Evolutionary conservation across 2,113 vertebrate species (phyloP).

Genomic region (Scomber japonicus): DNA sequence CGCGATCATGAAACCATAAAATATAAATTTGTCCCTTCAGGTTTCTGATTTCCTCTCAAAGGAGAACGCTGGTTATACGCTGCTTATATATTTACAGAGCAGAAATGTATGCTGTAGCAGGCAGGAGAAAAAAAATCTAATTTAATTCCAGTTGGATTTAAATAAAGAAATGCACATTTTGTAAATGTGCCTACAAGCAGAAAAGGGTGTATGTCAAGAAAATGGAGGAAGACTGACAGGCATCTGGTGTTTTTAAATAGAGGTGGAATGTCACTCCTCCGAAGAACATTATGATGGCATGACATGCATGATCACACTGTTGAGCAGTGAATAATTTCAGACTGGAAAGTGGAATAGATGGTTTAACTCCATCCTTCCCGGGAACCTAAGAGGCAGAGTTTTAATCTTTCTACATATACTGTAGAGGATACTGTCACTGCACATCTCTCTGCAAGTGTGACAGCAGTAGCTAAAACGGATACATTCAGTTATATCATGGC

Average conservation of each 20-base stretch:
- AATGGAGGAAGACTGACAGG: slow-evolving; percentile 40
- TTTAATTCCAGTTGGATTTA: too few relatives aligned
- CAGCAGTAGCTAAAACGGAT: background rate
- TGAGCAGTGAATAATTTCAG: slow-evolving; percentile 56
- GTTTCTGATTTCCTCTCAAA: too few relatives aligned
- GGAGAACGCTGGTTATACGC: too few relatives aligned
- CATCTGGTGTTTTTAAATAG: slow-evolving; percentile 64
- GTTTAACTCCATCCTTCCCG: slow-evolving; percentile 25
- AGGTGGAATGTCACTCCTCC: slow-evolving; percentile 67
- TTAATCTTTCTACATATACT: background rate
- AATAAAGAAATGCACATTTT: slow-evolving; percentile 64
- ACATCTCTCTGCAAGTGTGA: background rate
- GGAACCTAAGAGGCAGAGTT: background rate
- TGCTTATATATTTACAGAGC: too few relatives aligned
- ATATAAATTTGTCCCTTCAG: too few relatives aligned
- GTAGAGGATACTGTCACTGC: background rate
- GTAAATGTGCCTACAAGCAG: slow-evolving; percentile 38
- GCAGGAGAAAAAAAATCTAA: too few relatives aligned
- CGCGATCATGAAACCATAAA: too few relatives aligned
- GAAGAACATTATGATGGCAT: slow-evolving; percentile 60
- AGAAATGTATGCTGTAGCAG: too few relatives aligned
- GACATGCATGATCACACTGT: slow-evolving; percentile 63
- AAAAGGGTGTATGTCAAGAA: slow-evolving; percentile 28
- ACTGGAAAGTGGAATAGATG: slow-evolving; percentile 14
- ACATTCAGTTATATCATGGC: background rate